Evolutionary conservation across 2,113 vertebrate species (phyloP), one percentile per base, ranked within the genome.

Genomic region (Thymallus thymallus): DNA sequence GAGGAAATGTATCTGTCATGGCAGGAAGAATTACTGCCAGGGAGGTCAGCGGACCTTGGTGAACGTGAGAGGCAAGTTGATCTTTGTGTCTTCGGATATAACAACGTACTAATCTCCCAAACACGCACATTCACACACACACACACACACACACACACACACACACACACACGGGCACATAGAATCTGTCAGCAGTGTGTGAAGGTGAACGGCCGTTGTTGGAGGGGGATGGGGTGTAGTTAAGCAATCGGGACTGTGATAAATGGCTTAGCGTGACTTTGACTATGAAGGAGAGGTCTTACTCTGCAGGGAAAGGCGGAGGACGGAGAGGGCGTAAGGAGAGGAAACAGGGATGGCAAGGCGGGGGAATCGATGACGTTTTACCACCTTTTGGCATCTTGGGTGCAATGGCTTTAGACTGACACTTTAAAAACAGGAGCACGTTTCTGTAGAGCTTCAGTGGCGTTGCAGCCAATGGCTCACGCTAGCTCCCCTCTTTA

Each of bases 251-350:
- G 83, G 84, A 84, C 85, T 81, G 82, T 89, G 82, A 91, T 88
- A 78, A 89, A 91, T 90, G 82, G 87, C 80, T 88, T 82, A 76
- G 78, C 79, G 76, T 80, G 82, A 89, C 88, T 87, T 86, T 88
- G 87, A 87, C 78, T 76, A 83, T 86, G 84, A 87, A 82, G 80
- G 83, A 84, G 79, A 81, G 83, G 76, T 84, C 81, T 87, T 80
- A 74, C 80, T 80, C 77, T 68, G 81, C 75, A 65, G 18, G 48
- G 61, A 68, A 68, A 68, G 61, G 69, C 79, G 61, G 60, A 64
- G 23, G 56, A 12, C 0, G 0, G 29, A 1, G n/a, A 7, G 56
- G 58, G 60, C 14, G 14, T 2, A 26, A 14, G 48, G 63, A 23
- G 74, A 65, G 69, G 51, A 29, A 14, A 5, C 26, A 66, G 24